Evolutionary conservation across 2,113 vertebrate genomes (phyloP).

Genomic region (Sorex fumeus): DNA sequence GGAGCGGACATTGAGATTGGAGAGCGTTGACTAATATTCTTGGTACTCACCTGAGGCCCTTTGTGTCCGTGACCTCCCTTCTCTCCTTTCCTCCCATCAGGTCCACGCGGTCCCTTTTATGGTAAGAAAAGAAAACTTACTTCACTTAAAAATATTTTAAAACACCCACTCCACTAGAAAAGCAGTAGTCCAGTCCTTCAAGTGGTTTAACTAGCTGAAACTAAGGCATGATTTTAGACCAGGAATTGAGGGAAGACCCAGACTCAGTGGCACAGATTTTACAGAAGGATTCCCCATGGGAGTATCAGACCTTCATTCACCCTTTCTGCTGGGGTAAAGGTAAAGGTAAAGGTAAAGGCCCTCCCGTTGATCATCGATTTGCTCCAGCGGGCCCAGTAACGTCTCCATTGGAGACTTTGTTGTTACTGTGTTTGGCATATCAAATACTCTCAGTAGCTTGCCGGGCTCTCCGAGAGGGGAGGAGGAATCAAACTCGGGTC

Average conservation of each 20-base stretch:
- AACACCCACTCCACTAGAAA: background rate
- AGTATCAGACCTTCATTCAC: background rate
- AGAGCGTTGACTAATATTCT: background rate
- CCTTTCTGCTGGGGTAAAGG: background rate
- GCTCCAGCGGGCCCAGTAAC: too few species aligned
- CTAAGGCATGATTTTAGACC: background rate
- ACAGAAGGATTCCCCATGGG: background rate
- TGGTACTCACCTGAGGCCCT: conserved; percentile 75
- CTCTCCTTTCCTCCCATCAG: conserved; percentile 72
- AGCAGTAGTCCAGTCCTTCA: background rate
- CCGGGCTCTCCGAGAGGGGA: too few species aligned
- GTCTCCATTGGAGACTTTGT: too few species aligned
- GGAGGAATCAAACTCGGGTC: too few species aligned
- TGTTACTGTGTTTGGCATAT: too few species aligned
- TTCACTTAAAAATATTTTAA: background rate
- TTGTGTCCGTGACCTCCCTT: conserved; percentile 61
- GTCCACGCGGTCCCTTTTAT: conserved; percentile 64
- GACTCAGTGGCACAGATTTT: background rate
- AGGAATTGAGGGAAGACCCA: background rate
- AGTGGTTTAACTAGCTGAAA: too few species aligned
- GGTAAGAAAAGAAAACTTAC: conserved; percentile 29
- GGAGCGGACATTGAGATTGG: background rate
- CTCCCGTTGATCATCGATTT: too few species aligned
- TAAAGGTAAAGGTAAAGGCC: too few species aligned
- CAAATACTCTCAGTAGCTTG: too few species aligned